Evolutionary conservation across 1,140 invertebrate species (phyloP), one percentile per base, ranked within the genome.

Genomic region (Aleiodes sp.): DNA sequence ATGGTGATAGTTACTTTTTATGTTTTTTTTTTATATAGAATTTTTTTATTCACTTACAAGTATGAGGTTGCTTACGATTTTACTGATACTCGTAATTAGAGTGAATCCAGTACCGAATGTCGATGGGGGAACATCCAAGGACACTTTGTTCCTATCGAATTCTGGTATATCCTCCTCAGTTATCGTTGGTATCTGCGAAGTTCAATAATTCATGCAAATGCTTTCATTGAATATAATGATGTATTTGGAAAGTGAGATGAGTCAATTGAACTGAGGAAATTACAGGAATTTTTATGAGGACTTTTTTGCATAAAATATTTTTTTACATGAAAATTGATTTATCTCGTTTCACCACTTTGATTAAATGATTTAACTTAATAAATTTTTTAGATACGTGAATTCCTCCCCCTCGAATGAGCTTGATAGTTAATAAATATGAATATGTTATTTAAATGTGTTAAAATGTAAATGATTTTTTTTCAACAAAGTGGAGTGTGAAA

Each of bases 61-160:
- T 46, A 93, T 91, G 12, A 92, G 84, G 66, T 88, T 89, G 24
- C 90, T 91, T 60, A 92, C 75, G 26, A 91, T 82, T 82, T 91
- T 90, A 76, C 91, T 93, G 71, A 92, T 80, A 69, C 89, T 89
- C 57, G 92, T 92, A 35, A 93, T 82, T n/a, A 92, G 83, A 61
- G 87, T 88, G 81, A 93, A 92, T 73, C 91, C 90, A 12, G 89
- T 88, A 52, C 90, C 91, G 77, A 94, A 91, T 60, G 92, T 82
- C 76, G 84, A 83, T 43, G 89, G 86, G 39, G 92, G 92, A 68
- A 93, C 82, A 67, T 93, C 90, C 75, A 91, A 76, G 4, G 88
- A 88, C 33, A 91, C 90, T 76, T 87, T 89, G 78, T 86, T 88
- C 73, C 91, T 88, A 77, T 92, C 89, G 82, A 93, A 92, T 70